These are phyloP conservation scores for Nerophis lumbriciformis DNA, from an alignment of 2,113 vertebrate genomes.

Conservation along the genomic window DNA sequence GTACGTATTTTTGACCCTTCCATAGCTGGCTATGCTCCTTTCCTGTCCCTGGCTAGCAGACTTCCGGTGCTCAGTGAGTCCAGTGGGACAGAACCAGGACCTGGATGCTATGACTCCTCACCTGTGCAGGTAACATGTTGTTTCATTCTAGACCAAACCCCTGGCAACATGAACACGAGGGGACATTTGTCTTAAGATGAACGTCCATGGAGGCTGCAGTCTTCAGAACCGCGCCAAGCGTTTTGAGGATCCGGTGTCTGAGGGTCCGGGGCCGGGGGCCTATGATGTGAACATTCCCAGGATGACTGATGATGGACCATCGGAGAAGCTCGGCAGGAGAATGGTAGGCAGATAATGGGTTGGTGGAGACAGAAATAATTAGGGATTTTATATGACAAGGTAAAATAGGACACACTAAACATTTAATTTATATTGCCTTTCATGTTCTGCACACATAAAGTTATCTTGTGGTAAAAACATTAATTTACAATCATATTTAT, in stretches of 20 bases:
- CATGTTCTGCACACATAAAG: too few species aligned
- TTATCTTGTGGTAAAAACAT: too few species aligned
- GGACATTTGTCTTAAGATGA: conserved; percentile 36
- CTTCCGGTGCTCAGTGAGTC: conserved; percentile 40
- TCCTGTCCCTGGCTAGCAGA: conserved; percentile 73
- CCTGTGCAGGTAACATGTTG: conserved; percentile 63
- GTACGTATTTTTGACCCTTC: too few species aligned
- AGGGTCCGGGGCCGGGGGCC: conserved; percentile 73
- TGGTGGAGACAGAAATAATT: too few species aligned
- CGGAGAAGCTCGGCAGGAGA: conserved; percentile 20
- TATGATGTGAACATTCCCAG: conserved; percentile 48
- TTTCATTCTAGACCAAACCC: background rate
- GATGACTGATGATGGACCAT: conserved; percentile 12
- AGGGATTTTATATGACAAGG: background rate
- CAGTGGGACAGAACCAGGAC: conserved; percentile 64
- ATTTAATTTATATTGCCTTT: too few species aligned
- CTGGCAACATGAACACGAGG: too few species aligned
- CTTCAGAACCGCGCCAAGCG: conserved; percentile 73
- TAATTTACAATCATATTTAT: too few species aligned
- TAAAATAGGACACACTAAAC: too few species aligned
- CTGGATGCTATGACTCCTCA: conserved; percentile 72
- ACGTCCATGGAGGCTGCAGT: conserved; percentile 67
- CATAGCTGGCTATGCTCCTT: conserved; percentile 77
- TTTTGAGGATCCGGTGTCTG: conserved; percentile 65
- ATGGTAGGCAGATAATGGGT: conserved; percentile 27